Conservation (phyloP, 2,113 vertebrate genomes). For the Nothobranchius furzeri region DNA sequence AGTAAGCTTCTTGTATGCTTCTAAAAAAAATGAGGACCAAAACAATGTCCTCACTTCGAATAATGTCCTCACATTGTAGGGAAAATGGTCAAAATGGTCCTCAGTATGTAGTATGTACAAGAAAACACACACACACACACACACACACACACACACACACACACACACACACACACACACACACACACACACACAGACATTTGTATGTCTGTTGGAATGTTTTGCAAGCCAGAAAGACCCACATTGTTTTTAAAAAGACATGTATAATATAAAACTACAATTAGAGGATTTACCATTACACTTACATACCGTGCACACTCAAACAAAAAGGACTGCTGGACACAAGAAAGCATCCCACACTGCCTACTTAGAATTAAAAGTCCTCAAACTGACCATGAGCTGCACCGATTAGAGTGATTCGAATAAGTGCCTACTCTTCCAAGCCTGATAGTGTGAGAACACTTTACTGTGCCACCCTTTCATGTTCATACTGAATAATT, state of each 20-base stretch:
- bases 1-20: too few relatives aligned
- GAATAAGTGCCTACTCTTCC: too few relatives aligned
- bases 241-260: conserved; percentile 20
- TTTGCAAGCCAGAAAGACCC: conserved; percentile 33
- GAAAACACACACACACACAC: neutral
- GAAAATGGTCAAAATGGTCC: too few relatives aligned
- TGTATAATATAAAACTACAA: conserved; percentile 29
- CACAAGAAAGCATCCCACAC: conserved; percentile 15
- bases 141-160: neutral
- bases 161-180: conserved; percentile 3
- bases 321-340: conserved; percentile 1
- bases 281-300: conserved; percentile 21
- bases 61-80: too few relatives aligned
- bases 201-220: conserved; percentile 17
- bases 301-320: neutral
- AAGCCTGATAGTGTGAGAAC: too few relatives aligned
- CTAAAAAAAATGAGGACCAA: too few relatives aligned
- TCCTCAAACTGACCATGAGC: neutral
- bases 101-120: too few relatives aligned
- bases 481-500: too few relatives aligned
- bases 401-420: too few relatives aligned
- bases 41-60: too few relatives aligned
- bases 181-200: neutral
- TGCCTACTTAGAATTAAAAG: conserved; percentile 2
- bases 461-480: too few relatives aligned